Evolutionary conservation across 1,140 invertebrate species (phyloP).

Genomic region (Saxidomus purpurata): DNA sequence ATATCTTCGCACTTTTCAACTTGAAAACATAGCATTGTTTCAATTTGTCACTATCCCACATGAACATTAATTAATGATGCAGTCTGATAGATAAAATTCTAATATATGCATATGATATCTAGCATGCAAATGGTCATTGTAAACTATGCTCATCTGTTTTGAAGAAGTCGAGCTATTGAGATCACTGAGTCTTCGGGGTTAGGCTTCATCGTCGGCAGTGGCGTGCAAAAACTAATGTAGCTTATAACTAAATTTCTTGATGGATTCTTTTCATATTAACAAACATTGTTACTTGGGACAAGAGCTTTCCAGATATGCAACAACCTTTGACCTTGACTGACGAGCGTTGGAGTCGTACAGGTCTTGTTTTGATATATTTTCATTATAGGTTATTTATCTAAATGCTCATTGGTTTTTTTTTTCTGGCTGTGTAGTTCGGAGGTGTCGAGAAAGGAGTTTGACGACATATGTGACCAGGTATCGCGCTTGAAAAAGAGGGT

Average conservation of each 20-base stretch:
- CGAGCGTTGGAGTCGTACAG: conserved; percentile 40
- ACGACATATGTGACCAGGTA: conserved; percentile 47
- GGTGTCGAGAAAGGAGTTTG: conserved; percentile 49
- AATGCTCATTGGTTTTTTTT: conserved; percentile 44
- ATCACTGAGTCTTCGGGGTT: conserved; percentile 37
- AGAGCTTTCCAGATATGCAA: conserved; percentile 45
- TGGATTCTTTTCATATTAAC: too few species aligned
- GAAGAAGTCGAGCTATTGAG: conserved; percentile 48
- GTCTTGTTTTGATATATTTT: conserved; percentile 44
- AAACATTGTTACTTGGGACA: conserved; percentile 39
- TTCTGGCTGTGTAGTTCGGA: conserved; percentile 49
- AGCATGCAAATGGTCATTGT: conserved; percentile 50
- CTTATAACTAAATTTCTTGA: conserved; percentile 49
- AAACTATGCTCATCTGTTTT: conserved; percentile 47
- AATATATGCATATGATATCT: conserved; percentile 46
- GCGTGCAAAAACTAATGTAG: conserved; percentile 44
- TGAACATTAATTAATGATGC: conserved; percentile 49
- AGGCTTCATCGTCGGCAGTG: conserved; percentile 26
- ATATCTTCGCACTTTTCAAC: conserved; percentile 47
- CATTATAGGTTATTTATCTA: conserved; percentile 43
- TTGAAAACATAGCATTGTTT: conserved; percentile 49
- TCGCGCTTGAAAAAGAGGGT: conserved; percentile 47
- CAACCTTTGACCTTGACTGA: conserved; percentile 45
- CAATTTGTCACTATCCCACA: conserved; percentile 48
- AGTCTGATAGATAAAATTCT: conserved; percentile 49